Base-by-base conservation (phyloP, 2,888 invertebrate genomes). In the Meteorus cinctellus region DNA sequence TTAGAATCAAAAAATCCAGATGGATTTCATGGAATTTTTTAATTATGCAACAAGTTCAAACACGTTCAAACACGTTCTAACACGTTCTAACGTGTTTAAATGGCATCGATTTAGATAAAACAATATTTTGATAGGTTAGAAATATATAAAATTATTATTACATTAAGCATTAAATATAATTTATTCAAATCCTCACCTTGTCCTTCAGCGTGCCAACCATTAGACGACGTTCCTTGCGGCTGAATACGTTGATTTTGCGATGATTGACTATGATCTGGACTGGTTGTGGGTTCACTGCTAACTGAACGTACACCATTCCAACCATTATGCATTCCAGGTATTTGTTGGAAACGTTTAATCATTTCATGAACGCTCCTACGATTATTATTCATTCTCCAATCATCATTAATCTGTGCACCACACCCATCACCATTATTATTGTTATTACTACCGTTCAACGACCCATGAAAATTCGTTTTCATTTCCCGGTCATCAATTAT, bases 351-450 rank as follows among this genome's bases (percentile, higher is more conserved):
- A 69, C 87, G 84, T 60, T 89, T 87, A 69, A 89, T 89, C 84
- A 89, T 89, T 79, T 89, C 89, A 75, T 89, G 89, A 16, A 89
- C 89, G 76, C 88, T 89, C 45, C 86, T 82, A 2, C 89, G 82
- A 34, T 84, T 84, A 4, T 86, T 84, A 5, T 84, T 80, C 24
- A 75, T 67, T n/a, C 81, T 83, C 86, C 86, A 87, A 14, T 81
- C 82, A 27, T 78, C 82, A 16, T 79, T 78, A 74, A 79, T 84
- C 34, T 84, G 84, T 74, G 83, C 84, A 51, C 80, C 78, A 36
- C 77, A 76, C 34, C 69, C 75, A 66, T 77, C 83, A 27, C 79
- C 67, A 24, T 41, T 41, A 41, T 45, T 45, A 36, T n/a, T 36
- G 12, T 24, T 36, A 34, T 34, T 34, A 45, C n/a, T 48, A 19